Evolutionary conservation across 2,113 vertebrate genomes (phyloP), one percentile per base, ranked within the genome.

Genomic region (Hippocampus barbouri): DNA sequence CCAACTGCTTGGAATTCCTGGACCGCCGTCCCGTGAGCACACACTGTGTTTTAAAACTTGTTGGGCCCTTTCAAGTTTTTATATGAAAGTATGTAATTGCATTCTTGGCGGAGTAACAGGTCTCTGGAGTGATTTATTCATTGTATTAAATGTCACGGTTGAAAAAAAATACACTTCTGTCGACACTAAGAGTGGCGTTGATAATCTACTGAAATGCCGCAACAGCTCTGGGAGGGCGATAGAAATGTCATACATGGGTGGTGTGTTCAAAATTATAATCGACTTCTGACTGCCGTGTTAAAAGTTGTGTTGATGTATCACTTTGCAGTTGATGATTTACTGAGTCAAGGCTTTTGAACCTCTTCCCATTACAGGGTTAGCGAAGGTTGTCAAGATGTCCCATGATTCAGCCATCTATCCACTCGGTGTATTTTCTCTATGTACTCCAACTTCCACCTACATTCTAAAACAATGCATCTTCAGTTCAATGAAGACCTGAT

Each of bases 81-180:
- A 97, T 99, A 97, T 97, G 94, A 98, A 95, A 96, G 95, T 95
- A 95, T 97, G 95, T 96, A 97, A 97, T 98, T 97, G 93, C 96
- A 97, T 98, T 99, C 95, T 97, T 97, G 94, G 92, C 95, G 93
- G 94, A 95, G 94, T 94, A 97, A 95, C 94, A 94, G 94, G 93
- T 95, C 93, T 87, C 92, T 77, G 83, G 91, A 90, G 92, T 94
- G 94, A 97, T 97, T 98, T 97, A 96, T 94, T 93, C 92, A 91
- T 91, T 91, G 95, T 95, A 97, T 98, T 97, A 96, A 95, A 96
- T 95, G 94, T 94, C 94, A 95, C 87, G 61, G 90, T 95, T 95
- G 91, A 89, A 95, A 94, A 95, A 67, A 64, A 64, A 66, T 16
- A 66, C 64, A 66, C 43, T 93, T 95, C 90, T 95, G 94, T 95